Evolutionary conservation across 2,888 invertebrate genomes (phyloP), one percentile per base, ranked within the genome.

Genomic region (Octonoba sinensis): DNA sequence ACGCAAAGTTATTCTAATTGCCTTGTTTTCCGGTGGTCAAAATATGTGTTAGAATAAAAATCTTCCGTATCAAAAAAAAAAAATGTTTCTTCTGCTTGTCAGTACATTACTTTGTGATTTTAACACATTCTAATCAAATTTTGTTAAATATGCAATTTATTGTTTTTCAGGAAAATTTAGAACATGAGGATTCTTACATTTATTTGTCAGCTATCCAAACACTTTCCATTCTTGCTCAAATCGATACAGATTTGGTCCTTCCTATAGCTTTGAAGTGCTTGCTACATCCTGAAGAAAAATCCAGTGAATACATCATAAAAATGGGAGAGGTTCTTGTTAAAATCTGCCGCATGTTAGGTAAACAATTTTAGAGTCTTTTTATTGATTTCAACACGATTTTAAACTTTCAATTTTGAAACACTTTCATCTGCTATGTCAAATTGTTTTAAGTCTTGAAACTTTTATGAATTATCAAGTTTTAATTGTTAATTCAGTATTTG

Each of bases 161-260:
- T 36, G 36, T 8, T 36, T 87, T 90, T 89, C 86, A 93, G 92
- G 92, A 93, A 88, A 93, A 93, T 89, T 88, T 96, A 0, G 92
- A 92, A 87, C 91, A 95, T 86, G 89, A 92, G 15, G 96, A 96
- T 87, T 93, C 95, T 0, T 96, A 94, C 87, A 90, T 96, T 77
- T 96, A 96, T 88, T 88, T 96, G 83, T 91, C 92, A 78, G 93
- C 95, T 1, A 92, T 95, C 20, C 93, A 93, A 87, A 95, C 94
- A 1, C 88, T 96, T 65, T 92, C 93, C 12, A 90, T 92, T 1
- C 89, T 96, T 84, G 92, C 93, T 15, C 90, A 91, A 47, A 88
- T 90, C 70, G 92, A 91, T 87, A 92, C 95, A 0, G 92, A 93
- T 86, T 91, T 92, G 86, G 92, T 94, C 0, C 88, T 96, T 49